phyloP scores from a whole-genome alignment of 92 coral and sea anemone genomes.

The Epizoanthus ramosus region DNA sequence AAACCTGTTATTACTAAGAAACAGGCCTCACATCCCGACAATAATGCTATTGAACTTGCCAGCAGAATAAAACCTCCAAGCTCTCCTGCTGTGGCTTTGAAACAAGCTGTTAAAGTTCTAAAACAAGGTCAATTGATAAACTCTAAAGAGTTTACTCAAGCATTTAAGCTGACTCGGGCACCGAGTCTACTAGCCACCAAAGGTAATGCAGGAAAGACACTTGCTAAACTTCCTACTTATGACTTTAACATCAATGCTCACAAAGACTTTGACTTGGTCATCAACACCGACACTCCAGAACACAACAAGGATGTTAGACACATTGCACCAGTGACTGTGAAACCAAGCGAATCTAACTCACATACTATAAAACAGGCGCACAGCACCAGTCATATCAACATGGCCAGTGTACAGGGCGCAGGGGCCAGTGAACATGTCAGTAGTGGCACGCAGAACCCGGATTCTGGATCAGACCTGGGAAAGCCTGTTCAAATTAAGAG shows the following conservation, averaged over 20 bases:
- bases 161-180: not conserved
- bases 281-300: not conserved
- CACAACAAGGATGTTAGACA: not conserved
- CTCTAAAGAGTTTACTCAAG: not conserved
- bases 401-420: not conserved
- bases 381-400: not conserved
- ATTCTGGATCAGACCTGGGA: not conserved
- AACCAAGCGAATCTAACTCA: not conserved
- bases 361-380: not conserved
- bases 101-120: not conserved
- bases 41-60: not conserved
- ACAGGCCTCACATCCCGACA: not conserved
- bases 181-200: not conserved
- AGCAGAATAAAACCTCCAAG: not conserved
- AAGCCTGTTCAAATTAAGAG: not conserved
- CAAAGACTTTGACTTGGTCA: constrained; percentile 3
- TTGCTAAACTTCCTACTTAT: constrained; percentile 4
- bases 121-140: not conserved
- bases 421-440: not conserved
- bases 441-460: not conserved
- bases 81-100: not conserved
- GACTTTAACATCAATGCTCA: not conserved
- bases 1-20: not conserved
- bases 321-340: not conserved
- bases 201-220: not conserved